These are phyloP conservation scores for Arctopsyche grandis DNA, from an alignment of 1,140 invertebrate genomes.

Conservation along the genomic window DNA sequence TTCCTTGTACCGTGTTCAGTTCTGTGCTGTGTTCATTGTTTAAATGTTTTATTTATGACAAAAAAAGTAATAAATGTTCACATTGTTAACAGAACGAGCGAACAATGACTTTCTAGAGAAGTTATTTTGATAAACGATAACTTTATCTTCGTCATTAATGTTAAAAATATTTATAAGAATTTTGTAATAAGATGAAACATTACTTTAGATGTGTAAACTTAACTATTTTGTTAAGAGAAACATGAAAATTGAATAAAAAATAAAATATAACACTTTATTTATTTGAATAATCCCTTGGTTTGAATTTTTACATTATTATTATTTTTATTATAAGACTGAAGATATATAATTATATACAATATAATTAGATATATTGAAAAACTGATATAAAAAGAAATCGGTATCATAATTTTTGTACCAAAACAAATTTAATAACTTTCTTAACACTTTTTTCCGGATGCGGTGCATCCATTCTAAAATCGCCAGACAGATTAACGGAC, in stretches of 20 bases:
- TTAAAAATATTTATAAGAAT: conserved; percentile 52
- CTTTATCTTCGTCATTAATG: conserved; percentile 51
- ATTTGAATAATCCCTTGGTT: background rate
- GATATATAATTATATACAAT: too few relatives aligned
- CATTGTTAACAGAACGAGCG: conserved; percentile 40
- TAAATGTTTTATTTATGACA: conserved; percentile 31
- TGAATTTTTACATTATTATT: too few relatives aligned
- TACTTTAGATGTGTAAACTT: conserved; percentile 52
- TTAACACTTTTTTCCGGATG: too few relatives aligned
- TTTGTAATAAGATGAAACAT: conserved; percentile 53
- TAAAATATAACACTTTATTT: conserved; percentile 32
- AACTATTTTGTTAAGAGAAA: conserved; percentile 55
- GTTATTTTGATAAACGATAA: conserved; percentile 31
- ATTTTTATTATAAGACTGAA: too few relatives aligned
- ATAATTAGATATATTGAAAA: too few relatives aligned
- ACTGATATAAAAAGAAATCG: too few relatives aligned
- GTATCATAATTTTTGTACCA: too few relatives aligned
- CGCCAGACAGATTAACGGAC: too few relatives aligned
- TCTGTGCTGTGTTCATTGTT: conserved; percentile 34
- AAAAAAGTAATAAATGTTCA: conserved; percentile 25
- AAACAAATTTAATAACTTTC: too few relatives aligned
- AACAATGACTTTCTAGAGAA: conserved; percentile 46
- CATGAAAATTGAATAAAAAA: conserved; percentile 48
- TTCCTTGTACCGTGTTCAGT: conserved; percentile 17
- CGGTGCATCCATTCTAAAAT: too few relatives aligned